phyloP scores from a whole-genome alignment of 2,888 invertebrate genomes.

The Pollenia amentaria region DNA sequence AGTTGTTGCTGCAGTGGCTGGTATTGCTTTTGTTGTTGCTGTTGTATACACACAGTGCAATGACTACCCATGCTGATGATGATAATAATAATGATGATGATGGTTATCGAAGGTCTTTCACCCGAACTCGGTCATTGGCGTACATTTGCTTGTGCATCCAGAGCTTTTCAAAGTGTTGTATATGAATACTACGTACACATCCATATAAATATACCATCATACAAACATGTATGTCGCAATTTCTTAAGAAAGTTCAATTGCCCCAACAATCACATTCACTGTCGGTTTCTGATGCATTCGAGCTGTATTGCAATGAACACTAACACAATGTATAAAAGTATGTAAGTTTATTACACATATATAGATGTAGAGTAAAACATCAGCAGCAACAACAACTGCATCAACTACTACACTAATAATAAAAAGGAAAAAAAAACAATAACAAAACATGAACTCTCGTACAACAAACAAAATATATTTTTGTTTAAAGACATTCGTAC shows the following conservation, averaged over 20 bases:
- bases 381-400: constrained; percentile 41
- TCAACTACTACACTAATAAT: constrained; percentile 51
- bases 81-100: constrained; percentile 81
- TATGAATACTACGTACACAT: constrained; percentile 59
- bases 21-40: constrained; percentile 50
- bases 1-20: constrained; percentile 58
- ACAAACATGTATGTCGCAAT: constrained; percentile 80
- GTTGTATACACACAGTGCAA: constrained; percentile 74
- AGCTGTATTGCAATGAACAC: constrained; percentile 59
- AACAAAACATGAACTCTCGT: constrained; percentile 72
- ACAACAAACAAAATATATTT: constrained; percentile 59
- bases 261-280: constrained; percentile 84
- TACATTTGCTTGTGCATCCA: constrained; percentile 84
- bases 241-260: constrained; percentile 84
- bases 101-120: constrained; percentile 85
- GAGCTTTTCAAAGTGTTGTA: constrained; percentile 84
- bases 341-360: constrained; percentile 42
- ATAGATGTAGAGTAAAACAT: constrained; percentile 59
- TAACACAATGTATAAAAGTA: constrained; percentile 11
- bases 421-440: constrained; percentile 53
- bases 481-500: constrained; percentile 25
- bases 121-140: constrained; percentile 85
- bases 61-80: constrained; percentile 75
- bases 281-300: constrained; percentile 79
- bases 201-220: neutral